Evolutionary conservation across 2,888 invertebrate species (phyloP), one percentile per base, ranked within the genome.

Genomic region (Metopia argyrocephala): DNA sequence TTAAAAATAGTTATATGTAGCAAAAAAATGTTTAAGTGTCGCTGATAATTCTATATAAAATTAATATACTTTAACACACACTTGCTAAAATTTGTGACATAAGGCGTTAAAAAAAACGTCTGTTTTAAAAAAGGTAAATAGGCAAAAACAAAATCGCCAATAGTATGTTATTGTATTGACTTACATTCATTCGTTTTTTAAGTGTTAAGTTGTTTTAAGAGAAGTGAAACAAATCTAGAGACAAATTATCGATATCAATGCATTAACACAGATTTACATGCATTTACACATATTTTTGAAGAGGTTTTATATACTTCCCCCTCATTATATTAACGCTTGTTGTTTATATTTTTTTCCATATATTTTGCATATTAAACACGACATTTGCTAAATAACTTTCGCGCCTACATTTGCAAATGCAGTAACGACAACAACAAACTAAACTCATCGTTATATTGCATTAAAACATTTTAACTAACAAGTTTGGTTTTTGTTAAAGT

Each of bases 51-150:
- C 45, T 59, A 23, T 46, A 65, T 28, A 59, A 23, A 28, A 62
- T 50, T 27, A 45, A 50, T 20, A 62, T 3, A 56, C 56, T 27
- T 18, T 52, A 65, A 28, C 54, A 56, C 9, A 6, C 64, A 50
- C 20, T 31, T 50, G 15, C 5, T 18, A 5, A 65, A 52, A 65
- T 38, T n/a, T 25, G 23, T 20, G 31, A 78, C 25, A 78, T 54
- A 31, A 78, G 78, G 78, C 78, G 78, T 78, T 66, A 54, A 56
- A 52, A 52, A 62, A 66, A 71, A 59, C 71, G 59, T 71, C 65
- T 78, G 61, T 70, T 64, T 52, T 66, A 46, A 27, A 27, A 50
- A 52, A 65, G 45, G 52, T 52, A 65, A 71, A 52, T 59, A 70
- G 18, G 28, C 38, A 28, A 68, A 52, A 27, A 70, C 21, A 76